phyloP scores from a whole-genome alignment of 2,113 vertebrate species.

The Aspiorhynchus laticeps region DNA sequence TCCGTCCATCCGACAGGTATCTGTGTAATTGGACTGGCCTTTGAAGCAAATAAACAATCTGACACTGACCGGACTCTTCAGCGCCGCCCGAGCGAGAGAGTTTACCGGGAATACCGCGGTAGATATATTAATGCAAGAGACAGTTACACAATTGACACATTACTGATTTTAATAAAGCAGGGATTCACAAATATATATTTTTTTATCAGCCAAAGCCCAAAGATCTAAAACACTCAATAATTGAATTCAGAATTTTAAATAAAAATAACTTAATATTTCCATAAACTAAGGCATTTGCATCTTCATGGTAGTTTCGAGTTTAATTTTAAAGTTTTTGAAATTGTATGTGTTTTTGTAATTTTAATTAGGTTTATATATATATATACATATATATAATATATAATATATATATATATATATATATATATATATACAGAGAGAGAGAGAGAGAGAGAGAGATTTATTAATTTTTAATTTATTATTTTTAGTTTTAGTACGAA shows the following conservation, averaged over 20 bases:
- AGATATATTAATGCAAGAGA: neutral
- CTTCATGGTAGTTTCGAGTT: no score
- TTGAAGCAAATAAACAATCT: constrained; percentile 57
- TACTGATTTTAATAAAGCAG: neutral
- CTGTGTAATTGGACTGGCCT: constrained; percentile 58
- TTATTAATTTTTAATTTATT: no score
- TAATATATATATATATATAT: no score
- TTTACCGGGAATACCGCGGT: neutral
- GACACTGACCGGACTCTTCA: constrained; percentile 39
- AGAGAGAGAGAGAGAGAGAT: no score
- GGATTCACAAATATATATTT: neutral
- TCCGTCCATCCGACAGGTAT: constrained; percentile 47
- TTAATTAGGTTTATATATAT: no score
- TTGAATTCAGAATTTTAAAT: neutral
- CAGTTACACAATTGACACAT: neutral
- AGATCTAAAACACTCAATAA: no score
- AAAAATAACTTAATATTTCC: neutral
- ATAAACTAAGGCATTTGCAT: no score
- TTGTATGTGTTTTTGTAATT: no score
- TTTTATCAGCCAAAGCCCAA: neutral
- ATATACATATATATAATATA: no score
- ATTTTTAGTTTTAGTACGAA: no score
- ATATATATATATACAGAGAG: no score
- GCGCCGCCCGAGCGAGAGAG: neutral
- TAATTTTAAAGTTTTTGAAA: no score